Percentiles rank a stretch among this genome's conserved stretches.
These are phyloP conservation scores for Acromyrmex echinatior DNA, from an alignment of 1,140 invertebrate genomes.

Conservation along the genomic window DNA sequence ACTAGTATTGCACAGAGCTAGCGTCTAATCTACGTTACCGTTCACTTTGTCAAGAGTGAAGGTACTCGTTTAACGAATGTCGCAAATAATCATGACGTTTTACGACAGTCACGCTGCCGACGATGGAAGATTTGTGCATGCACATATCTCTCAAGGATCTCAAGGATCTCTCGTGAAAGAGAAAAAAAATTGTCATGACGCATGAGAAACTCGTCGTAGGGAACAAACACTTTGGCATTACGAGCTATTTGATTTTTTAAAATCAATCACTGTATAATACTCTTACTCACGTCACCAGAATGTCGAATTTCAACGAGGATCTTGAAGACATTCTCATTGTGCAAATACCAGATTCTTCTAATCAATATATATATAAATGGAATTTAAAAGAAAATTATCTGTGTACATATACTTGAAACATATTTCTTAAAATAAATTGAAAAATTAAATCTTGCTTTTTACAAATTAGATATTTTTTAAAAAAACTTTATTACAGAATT, in stretches of 20 bases:
- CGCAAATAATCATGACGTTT: conserved; percentile 47
- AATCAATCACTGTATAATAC: conserved; percentile 13
- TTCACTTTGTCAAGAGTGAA: conserved; percentile 19
- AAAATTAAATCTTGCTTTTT: not conserved
- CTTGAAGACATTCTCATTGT: not conserved
- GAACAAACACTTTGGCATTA: conserved; percentile 41
- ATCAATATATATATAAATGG: not conserved
- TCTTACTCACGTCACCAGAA: not conserved
- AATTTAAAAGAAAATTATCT: not conserved
- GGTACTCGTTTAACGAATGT: conserved; percentile 31
- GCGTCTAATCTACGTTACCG: not conserved
- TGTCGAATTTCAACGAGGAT: not conserved
- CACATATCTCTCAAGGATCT: conserved; percentile 46
- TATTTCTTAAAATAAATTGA: not conserved
- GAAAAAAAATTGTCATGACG: not conserved
- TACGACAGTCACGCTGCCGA: conserved; percentile 3
- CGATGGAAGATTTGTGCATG: conserved; percentile 17
- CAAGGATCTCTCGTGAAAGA: conserved; percentile 44
- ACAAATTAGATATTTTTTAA: not conserved
- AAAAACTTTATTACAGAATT: not conserved
- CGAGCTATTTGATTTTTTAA: not conserved
- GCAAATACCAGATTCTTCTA: not conserved
- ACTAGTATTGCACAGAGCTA: not conserved
- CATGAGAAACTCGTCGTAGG: conserved; percentile 15
- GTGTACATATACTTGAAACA: not conserved